Evolutionary conservation across 2,113 vertebrate species (phyloP), one percentile per base, ranked within the genome.

Genomic region (Calyptomena viridis): DNA sequence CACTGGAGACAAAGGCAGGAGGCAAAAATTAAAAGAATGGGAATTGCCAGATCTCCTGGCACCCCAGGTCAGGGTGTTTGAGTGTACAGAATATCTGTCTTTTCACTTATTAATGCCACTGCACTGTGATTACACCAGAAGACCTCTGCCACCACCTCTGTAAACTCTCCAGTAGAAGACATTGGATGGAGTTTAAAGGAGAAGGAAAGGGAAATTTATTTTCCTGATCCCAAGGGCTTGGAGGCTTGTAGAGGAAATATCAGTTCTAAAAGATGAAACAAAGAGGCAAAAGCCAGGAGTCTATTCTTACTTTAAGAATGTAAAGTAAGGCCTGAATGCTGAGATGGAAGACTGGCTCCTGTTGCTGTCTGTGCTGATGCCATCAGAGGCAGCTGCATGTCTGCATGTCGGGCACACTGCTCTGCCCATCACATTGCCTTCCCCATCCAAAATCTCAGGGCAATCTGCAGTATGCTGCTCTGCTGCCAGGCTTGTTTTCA

Each of bases 361-460:
- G 35, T 47, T 3, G 16, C 60, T 64, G 55, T 25, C 5, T 2
- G 33, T 62, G 44, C 40, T 39, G 46, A 42, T 52, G 63, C 60
- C 3, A 3, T 9, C 55, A 50, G 76, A 24, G 46, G 52, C 46
- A 67, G 77, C 46, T 63, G 58, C n/a, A 11, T 39, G n/a, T 40
- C 49, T 55, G n/a, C 35, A 15, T 3, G 1, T 3, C 4, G 1
- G 44, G 25, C 31, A 31, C 1, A 0, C 30, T 42, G 55, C 75
- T 83, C 18, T 59, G 37, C 44, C 49, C 39, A 18, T 3, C 1
- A 0, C 14, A 3, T 14, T 47, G 55, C 55, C 71, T 52, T 37
- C n/a, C 31, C 50, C 40, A 14, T 14, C 12, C 4, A 0, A 14
- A 4, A 40, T 18, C 47, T 15, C 0, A 0, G 40, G 67, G 27